phyloP scores from a whole-genome alignment of 2,113 vertebrate species.

The Stercorarius parasiticus region DNA sequence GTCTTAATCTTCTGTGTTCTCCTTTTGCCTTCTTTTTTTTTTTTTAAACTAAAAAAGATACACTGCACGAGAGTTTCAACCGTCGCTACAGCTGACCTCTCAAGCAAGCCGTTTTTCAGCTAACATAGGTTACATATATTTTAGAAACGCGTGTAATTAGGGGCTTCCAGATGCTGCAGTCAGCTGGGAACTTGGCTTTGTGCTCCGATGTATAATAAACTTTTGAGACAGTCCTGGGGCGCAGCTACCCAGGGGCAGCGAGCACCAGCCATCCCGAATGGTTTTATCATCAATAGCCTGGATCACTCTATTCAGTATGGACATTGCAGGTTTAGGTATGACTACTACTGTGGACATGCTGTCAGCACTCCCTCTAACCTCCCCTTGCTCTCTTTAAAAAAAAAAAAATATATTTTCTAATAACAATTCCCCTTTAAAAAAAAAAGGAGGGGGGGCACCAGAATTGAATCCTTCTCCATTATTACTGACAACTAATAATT shows the following conservation, averaged over 20 bases:
- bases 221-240: slow-evolving; percentile 39
- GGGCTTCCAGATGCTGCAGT: slow-evolving; percentile 50
- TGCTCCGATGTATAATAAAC: slow-evolving; percentile 27
- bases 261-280: background rate
- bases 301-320: background rate
- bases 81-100: background rate
- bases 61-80: background rate
- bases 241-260: background rate
- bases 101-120: background rate
- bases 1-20: background rate
- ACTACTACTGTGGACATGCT: background rate
- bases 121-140: background rate
- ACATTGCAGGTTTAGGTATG: background rate
- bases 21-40: background rate
- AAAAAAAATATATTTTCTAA: background rate
- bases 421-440: slow-evolving; percentile 46
- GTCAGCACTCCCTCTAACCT: background rate
- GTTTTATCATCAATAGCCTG: slow-evolving; percentile 27
- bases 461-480: slow-evolving; percentile 74
- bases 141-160: slow-evolving; percentile 45
- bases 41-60: background rate
- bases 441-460: background rate
- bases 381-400: background rate
- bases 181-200: slow-evolving; percentile 42
- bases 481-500: slow-evolving; percentile 83